Percentiles rank a stretch among this genome's conserved stretches.
phyloP scores from a whole-genome alignment of 2,113 vertebrate genomes.

The Elanus axillaris region DNA sequence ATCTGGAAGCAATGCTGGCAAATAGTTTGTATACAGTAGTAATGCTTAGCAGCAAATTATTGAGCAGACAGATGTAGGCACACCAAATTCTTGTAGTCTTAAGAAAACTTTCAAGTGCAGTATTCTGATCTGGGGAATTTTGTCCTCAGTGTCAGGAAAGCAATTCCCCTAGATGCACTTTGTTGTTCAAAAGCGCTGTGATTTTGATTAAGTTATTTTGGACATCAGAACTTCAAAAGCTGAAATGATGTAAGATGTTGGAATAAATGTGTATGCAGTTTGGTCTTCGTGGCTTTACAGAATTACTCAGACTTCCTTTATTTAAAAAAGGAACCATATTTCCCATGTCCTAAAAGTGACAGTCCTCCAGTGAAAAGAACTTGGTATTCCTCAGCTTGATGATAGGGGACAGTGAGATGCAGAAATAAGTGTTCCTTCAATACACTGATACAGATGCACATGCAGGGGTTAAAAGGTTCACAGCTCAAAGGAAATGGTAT shows the following conservation, averaged over 20 bases:
- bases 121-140: neutral
- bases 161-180: neutral
- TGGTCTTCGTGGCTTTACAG: neutral
- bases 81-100: neutral
- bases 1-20: neutral
- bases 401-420: neutral
- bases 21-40: neutral
- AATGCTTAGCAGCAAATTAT: neutral
- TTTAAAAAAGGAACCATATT: neutral
- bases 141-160: neutral
- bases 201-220: neutral
- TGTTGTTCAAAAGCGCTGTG: neutral
- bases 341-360: neutral
- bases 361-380: neutral
- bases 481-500: neutral
- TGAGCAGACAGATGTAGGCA: neutral
- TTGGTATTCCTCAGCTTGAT: neutral
- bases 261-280: neutral
- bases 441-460: neutral
- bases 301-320: slow-evolving; percentile 49
- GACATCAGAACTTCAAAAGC: neutral
- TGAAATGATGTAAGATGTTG: neutral
- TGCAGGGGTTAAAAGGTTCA: neutral
- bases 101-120: neutral
- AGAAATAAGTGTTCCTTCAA: neutral